These are phyloP conservation scores for Centruroides sculpturatus DNA, from an alignment of 1,140 invertebrate species.

Conservation along the genomic window DNA sequence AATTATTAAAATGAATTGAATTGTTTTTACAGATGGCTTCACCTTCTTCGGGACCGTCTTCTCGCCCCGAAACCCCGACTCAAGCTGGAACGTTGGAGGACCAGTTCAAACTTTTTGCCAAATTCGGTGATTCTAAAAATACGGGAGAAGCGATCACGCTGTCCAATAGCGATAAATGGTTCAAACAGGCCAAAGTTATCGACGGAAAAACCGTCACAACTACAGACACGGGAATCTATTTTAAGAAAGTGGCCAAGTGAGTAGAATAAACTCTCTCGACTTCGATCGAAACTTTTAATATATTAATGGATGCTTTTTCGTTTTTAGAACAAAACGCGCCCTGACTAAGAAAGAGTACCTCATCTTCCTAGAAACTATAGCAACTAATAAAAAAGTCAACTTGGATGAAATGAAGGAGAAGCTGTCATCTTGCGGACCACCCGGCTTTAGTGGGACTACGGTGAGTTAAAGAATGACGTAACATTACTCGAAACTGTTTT, in stretches of 20 bases:
- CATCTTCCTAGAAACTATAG: constrained; percentile 62
- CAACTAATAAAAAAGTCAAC: constrained; percentile 62
- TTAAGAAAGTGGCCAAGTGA: constrained; percentile 67
- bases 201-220: constrained; percentile 60
- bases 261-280: constrained; percentile 9
- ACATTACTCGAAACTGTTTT: no score
- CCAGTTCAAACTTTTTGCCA: constrained; percentile 53
- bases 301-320: no score
- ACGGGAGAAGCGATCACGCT: constrained; percentile 73
- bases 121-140: constrained; percentile 73
- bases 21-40: no score
- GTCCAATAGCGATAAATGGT: constrained; percentile 84
- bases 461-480: constrained; percentile 1
- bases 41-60: no score
- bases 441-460: constrained; percentile 30
- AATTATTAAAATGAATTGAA: no score
- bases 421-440: constrained; percentile 55
- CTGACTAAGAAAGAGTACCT: constrained; percentile 49
- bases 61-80: no score
- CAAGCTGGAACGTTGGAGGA: constrained; percentile 24
- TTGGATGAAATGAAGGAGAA: constrained; percentile 57
- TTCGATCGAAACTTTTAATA: no score
- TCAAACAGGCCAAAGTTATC: constrained; percentile 86
- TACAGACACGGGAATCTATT: constrained; percentile 74
- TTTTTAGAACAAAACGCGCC: constrained; percentile 18